Percentiles rank a stretch among this genome's conserved stretches.
These are phyloP conservation scores for Theocolax elegans DNA, from an alignment of 1,140 invertebrate genomes.

Conservation along the genomic window DNA sequence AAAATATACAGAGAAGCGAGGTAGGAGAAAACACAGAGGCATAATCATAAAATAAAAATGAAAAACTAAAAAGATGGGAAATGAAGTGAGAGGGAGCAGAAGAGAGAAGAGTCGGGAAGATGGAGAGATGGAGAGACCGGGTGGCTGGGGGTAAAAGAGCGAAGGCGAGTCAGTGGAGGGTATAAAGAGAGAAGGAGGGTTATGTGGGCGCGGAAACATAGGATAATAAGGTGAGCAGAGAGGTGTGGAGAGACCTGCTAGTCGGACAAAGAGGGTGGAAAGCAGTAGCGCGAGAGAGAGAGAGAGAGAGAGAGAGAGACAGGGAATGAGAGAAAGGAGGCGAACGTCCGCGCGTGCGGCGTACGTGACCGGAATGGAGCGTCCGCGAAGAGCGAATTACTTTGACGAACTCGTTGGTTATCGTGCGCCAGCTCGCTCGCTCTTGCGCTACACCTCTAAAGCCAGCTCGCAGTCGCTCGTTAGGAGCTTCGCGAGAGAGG, in stretches of 20 bases:
- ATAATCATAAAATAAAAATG: conserved; percentile 28
- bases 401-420: conserved; percentile 39
- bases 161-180: background rate
- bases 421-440: background rate
- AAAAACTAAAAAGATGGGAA: conserved; percentile 20
- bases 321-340: background rate
- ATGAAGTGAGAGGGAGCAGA: background rate
- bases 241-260: background rate
- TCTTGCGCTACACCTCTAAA: background rate
- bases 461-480: background rate
- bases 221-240: conserved; percentile 30
- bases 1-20: too few relatives aligned
- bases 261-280: background rate
- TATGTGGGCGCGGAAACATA: conserved; percentile 20
- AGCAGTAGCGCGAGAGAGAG: background rate
- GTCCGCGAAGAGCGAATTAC: conserved; percentile 35
- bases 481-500: background rate
- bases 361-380: conserved; percentile 39
- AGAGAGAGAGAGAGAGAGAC: conserved; percentile 27
- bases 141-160: background rate
- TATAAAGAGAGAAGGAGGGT: conserved; percentile 4
- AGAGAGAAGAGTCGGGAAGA: too few relatives aligned
- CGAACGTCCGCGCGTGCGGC: background rate
- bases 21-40: too few relatives aligned
- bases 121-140: background rate